Evolutionary conservation across 1,140 invertebrate genomes (phyloP).

Genomic region (Ostrea edulis): DNA sequence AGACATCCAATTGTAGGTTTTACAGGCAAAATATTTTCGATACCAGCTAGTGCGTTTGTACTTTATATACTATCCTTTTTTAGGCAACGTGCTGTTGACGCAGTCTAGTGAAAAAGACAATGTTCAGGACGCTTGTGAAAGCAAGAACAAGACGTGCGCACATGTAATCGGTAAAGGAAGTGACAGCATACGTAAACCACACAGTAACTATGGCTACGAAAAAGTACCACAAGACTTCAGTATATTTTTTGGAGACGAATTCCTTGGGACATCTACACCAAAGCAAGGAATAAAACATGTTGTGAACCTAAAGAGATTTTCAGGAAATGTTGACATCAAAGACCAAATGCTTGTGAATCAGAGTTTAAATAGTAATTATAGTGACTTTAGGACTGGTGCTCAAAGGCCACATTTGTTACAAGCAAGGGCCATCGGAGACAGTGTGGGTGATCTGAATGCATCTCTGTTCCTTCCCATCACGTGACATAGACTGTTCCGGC

Average conservation of each 20-base stretch:
- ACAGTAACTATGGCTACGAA: constrained; percentile 22
- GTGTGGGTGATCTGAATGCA: neutral
- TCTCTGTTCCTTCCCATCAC: neutral
- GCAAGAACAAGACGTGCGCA: neutral
- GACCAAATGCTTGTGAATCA: constrained; percentile 4
- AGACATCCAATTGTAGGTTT: too few species aligned
- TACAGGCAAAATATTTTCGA: too few species aligned
- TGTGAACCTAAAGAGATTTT: constrained; percentile 7
- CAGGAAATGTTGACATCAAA: constrained; percentile 6
- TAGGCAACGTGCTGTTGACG: neutral
- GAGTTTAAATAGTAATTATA: constrained; percentile 21
- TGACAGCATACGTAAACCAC: neutral
- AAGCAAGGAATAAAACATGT: neutral
- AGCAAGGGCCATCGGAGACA: neutral
- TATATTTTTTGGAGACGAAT: neutral
- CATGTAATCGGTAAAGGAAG: neutral
- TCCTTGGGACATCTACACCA: constrained; percentile 1
- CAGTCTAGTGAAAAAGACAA: constrained; percentile 20
- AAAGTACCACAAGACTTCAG: constrained; percentile 27
- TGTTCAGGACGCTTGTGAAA: neutral
- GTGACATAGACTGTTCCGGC: neutral
- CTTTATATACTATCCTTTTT: neutral
- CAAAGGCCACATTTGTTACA: neutral
- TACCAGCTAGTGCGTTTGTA: too few species aligned
- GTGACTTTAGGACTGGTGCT: neutral